Conservation (phyloP, 2,113 vertebrate species). For the Lamprologus callipterus region DNA sequence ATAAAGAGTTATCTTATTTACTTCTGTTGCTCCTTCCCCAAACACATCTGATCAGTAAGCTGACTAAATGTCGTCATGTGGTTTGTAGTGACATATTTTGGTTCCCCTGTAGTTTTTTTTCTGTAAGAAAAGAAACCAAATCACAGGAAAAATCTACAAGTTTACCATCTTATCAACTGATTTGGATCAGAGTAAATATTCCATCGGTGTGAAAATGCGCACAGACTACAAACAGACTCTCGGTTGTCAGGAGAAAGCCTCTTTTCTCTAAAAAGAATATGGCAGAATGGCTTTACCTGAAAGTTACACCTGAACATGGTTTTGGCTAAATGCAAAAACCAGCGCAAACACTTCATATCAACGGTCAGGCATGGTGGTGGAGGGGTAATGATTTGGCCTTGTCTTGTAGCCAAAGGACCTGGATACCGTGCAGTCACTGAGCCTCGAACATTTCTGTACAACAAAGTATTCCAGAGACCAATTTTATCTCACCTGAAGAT, state of each 20-base stretch:
- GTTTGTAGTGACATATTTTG: neutral
- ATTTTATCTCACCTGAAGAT: neutral
- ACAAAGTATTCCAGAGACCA: neutral
- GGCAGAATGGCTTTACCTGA: neutral
- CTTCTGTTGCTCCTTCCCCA: neutral
- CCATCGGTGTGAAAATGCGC: neutral
- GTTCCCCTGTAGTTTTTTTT: neutral
- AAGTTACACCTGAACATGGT: neutral
- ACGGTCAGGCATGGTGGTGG: neutral
- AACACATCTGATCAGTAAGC: neutral
- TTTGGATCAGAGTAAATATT: neutral
- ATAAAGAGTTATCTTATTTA: neutral
- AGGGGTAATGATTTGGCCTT: neutral
- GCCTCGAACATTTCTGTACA: neutral
- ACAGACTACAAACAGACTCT: neutral
- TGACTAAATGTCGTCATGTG: neutral
- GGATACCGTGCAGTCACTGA: neutral
- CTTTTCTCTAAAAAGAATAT: neutral
- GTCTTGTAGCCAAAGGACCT: neutral
- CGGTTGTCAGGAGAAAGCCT: neutral
- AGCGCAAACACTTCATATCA: neutral
- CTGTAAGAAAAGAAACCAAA: neutral
- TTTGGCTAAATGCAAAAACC: neutral
- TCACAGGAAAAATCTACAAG: neutral
- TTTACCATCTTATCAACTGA: neutral